Evolutionary conservation across 2,888 invertebrate species (phyloP).

Genomic region (Eledona agricola): DNA sequence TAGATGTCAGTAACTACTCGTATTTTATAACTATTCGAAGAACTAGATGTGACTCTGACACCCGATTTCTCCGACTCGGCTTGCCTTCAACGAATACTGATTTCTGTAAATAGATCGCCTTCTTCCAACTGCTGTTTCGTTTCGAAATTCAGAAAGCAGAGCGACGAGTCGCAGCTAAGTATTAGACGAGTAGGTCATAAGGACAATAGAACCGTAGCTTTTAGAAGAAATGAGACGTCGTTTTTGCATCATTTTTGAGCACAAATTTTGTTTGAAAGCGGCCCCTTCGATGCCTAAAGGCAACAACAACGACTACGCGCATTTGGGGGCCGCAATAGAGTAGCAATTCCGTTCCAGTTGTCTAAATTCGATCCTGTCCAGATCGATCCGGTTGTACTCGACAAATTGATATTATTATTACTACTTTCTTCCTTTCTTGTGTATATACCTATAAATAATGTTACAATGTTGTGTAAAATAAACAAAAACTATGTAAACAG

Average conservation of each 20-base stretch:
- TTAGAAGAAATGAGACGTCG: constrained; percentile 38
- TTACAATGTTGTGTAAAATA: constrained; percentile 59
- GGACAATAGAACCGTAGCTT: constrained; percentile 52
- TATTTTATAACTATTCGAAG: constrained; percentile 42
- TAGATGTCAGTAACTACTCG: constrained; percentile 47
- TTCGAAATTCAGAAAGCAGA: constrained; percentile 16
- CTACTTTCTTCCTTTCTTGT: constrained; percentile 50
- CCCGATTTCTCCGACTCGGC: constrained; percentile 31
- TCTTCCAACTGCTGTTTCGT: constrained; percentile 33
- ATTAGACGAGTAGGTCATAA: constrained; percentile 40
- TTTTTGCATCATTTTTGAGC: constrained; percentile 30
- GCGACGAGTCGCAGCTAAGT: constrained; percentile 25
- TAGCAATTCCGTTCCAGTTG: constrained; percentile 24
- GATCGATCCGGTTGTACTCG: constrained; percentile 25
- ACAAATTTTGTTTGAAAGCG: constrained; percentile 18
- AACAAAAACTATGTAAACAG: constrained; percentile 46
- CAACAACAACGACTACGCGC: constrained; percentile 16
- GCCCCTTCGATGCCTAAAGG: constrained; percentile 16
- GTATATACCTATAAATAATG: constrained; percentile 60
- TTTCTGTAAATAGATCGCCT: constrained; percentile 39
- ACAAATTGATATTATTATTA: constrained; percentile 46
- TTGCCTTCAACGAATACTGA: constrained; percentile 40
- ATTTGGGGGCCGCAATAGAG: constrained; percentile 10
- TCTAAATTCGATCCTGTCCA: constrained; percentile 5
- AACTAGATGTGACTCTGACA: constrained; percentile 25